phyloP scores from a whole-genome alignment of 2,797 vertebrate genomes.

The Nannoperca australis region DNA sequence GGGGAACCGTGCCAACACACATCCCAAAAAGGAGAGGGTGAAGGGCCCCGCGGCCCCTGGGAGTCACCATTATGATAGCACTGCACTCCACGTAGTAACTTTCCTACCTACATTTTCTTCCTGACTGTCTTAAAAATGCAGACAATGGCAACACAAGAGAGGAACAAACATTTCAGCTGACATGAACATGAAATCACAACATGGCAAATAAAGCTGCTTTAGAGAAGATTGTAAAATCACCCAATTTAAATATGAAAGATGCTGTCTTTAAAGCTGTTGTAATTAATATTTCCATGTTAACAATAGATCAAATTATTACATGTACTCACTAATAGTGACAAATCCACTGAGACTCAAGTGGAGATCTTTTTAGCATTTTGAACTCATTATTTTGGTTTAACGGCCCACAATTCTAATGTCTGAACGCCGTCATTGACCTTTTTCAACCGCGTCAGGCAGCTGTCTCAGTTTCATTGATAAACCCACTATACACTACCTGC shows the following conservation, averaged over 20 bases:
- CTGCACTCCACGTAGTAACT: not conserved
- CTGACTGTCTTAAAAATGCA: not conserved
- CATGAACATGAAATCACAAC: not conserved
- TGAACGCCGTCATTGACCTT: not conserved
- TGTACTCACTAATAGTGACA: not conserved
- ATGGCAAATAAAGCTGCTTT: not conserved
- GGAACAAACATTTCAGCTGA: not conserved
- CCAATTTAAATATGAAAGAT: not conserved
- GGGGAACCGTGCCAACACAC: constrained; percentile 65
- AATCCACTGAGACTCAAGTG: not conserved
- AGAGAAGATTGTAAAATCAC: not conserved
- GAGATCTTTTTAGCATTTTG: no score
- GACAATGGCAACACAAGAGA: not conserved
- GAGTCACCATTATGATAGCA: constrained; percentile 41
- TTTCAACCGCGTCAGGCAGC: not conserved
- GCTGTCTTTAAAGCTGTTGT: not conserved
- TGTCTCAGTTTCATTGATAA: not conserved
- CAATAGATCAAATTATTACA: not conserved
- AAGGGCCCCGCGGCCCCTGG: constrained; percentile 65
- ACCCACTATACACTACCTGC: not conserved
- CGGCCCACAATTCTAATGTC: not conserved
- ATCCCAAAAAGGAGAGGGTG: constrained; percentile 62
- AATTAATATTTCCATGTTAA: not conserved
- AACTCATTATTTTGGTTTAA: no score
- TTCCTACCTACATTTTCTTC: constrained; percentile 24